phyloP scores from a whole-genome alignment of 2,888 invertebrate species.

The Eupithecia insigniata region DNA sequence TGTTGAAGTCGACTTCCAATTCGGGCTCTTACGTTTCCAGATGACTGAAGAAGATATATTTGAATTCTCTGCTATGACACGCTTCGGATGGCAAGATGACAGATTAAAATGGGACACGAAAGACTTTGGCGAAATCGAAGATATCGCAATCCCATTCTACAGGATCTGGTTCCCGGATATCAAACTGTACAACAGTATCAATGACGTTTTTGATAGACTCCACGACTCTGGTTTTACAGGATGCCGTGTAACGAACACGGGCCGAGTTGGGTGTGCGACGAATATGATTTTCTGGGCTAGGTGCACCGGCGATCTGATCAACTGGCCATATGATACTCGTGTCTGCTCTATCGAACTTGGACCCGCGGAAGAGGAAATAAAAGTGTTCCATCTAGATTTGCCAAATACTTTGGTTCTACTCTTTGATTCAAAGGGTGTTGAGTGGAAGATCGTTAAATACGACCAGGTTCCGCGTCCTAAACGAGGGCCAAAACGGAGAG shows the following conservation, averaged over 20 bases:
- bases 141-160: not conserved
- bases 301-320: not conserved
- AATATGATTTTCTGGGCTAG: not conserved
- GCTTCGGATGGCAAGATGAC: not conserved
- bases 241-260: not conserved
- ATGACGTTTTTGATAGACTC: not conserved
- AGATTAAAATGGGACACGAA: not conserved
- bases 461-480: not conserved
- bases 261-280: not conserved
- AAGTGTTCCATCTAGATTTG: not conserved
- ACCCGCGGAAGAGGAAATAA: not conserved
- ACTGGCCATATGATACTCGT: slow-evolving; percentile 6
- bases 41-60: not conserved
- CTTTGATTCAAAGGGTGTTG: not conserved
- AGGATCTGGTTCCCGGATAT: not conserved
- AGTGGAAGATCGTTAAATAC: not conserved
- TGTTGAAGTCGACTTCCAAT: not conserved
- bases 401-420: no score
- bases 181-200: not conserved
- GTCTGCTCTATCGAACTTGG: no score
- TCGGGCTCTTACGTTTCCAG: not conserved
- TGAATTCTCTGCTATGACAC: not conserved
- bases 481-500: no score
- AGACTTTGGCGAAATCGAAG: not conserved
- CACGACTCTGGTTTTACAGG: not conserved